Base-by-base conservation (phyloP, 2,888 invertebrate genomes). In the Branchipolynoe longqiensis region DNA sequence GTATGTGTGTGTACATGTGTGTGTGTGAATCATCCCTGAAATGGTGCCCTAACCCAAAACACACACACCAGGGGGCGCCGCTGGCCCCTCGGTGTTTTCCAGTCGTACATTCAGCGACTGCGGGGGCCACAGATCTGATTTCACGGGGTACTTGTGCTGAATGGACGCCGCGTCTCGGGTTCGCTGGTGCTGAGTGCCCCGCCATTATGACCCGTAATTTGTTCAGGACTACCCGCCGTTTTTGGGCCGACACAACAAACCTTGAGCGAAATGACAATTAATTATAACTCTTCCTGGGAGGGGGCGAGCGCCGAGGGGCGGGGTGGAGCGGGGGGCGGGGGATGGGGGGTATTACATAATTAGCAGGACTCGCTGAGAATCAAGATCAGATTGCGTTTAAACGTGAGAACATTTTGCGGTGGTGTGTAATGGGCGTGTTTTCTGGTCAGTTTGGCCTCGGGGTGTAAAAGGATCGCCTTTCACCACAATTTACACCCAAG, bases 371-470 rank as follows among this genome's bases (percentile, higher is more conserved):
- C 78, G 4, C 31, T n/a, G 78, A 78, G 48, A 78, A 78, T 78
- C 22, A 54, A 78, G 78, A 78, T 78, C 78, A 48, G 28, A 78
- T 78, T 78, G 78, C 78, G 48, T 41, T 78, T 78, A 78, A 78
- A 78, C 78, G 78, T 78, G 78, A 78, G 78, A 78, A 28, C 28
- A 31, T 48, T 78, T 41, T 8, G 25, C 6, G 41, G 28, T 54
- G 48, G 78, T 25, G 48, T 41, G 14, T 25, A 31, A 25, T 22
- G 31, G 48, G 48, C n/a, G 41, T 48, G 48, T 41, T 25, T 78
- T 78, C n/a, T 78, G 78, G 78, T 78, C 78, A 78, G 48, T 33
- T 41, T 48, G 78, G 48, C 78, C 28, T 2, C n/a, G 78, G 78
- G 48, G n/a, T n/a, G n/a, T n/a, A n/a, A 69, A 14, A 33, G 69